These are phyloP conservation scores for Zygaena filipendulae DNA, from an alignment of 2,888 invertebrate species.

Conservation along the genomic window DNA sequence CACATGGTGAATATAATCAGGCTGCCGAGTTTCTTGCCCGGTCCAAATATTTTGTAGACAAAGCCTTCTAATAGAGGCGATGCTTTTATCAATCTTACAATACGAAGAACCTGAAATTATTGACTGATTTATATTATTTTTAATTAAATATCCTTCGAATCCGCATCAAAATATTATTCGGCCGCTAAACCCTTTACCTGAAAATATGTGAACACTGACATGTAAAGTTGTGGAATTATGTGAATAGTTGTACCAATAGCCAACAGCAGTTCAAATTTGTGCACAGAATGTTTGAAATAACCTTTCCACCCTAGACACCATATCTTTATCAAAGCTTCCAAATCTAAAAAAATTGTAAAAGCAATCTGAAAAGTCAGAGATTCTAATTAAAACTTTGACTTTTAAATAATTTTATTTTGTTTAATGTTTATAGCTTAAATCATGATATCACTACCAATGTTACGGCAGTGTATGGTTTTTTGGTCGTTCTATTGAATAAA, in stretches of 20 bases:
- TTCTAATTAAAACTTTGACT: slow-evolving; percentile 1
- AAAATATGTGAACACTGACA: slow-evolving; percentile 96
- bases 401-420: slow-evolving; percentile 1
- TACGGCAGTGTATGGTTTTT: too few species aligned
- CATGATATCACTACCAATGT: too few species aligned
- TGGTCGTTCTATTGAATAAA: too few species aligned
- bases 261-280: slow-evolving; percentile 95
- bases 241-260: slow-evolving; percentile 95
- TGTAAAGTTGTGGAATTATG: slow-evolving; percentile 90
- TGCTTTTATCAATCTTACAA: slow-evolving; percentile 96
- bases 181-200: slow-evolving; percentile 81
- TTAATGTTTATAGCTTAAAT: too few species aligned
- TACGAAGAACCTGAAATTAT: slow-evolving; percentile 88
- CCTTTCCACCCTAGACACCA: slow-evolving; percentile 97
- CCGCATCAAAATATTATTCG: too few species aligned
- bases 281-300: slow-evolving; percentile 95
- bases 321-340: slow-evolving; percentile 96
- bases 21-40: slow-evolving; percentile 98
- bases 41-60: slow-evolving; percentile 93
- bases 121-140: too few species aligned
- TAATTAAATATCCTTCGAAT: too few species aligned
- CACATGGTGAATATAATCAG: slow-evolving; percentile 99
- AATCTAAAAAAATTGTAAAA: slow-evolving; percentile 93
- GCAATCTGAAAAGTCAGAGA: slow-evolving; percentile 72
- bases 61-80: slow-evolving; percentile 99